Percentiles rank a stretch among this genome's conserved stretches.
Conservation (phyloP, 2,113 vertebrate species). For the Polyodon spathula region DNA sequence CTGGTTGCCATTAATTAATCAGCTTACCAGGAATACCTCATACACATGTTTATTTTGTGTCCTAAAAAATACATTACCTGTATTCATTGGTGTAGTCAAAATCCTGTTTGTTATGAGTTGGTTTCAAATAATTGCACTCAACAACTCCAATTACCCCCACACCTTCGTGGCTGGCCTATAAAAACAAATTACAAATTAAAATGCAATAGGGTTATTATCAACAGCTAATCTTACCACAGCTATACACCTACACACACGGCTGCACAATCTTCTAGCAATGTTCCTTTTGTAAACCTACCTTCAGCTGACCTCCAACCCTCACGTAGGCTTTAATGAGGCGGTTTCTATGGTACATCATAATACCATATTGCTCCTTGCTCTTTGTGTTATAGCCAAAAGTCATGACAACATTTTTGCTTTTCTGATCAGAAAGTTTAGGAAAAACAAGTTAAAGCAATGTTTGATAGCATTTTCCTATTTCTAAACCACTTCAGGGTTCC, state of each 20-base stretch:
- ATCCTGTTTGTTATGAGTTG: slow-evolving; percentile 70
- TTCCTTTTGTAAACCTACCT: slow-evolving; percentile 50
- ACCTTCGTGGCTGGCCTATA: slow-evolving; percentile 72
- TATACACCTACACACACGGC: too few relatives aligned
- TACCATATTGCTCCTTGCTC: slow-evolving; percentile 89
- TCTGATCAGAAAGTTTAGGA: slow-evolving; percentile 35
- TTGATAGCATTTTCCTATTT: too few relatives aligned
- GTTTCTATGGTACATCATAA: slow-evolving; percentile 97
- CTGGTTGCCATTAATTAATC: too few relatives aligned
- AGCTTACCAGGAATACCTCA: too few relatives aligned
- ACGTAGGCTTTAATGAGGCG: slow-evolving; percentile 92
- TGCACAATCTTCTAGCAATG: neutral
- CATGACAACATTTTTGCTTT: slow-evolving; percentile 67
- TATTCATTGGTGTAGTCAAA: slow-evolving; percentile 76
- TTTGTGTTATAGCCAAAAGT: slow-evolving; percentile 92
- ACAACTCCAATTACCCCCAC: slow-evolving; percentile 66
- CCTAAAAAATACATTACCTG: slow-evolving; percentile 36
- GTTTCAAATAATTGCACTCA: slow-evolving; percentile 71
- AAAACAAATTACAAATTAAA: slow-evolving; percentile 11
- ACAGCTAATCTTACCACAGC: too few relatives aligned
- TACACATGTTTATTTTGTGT: too few relatives aligned
- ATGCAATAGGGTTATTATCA: neutral
- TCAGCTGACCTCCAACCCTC: slow-evolving; percentile 82
- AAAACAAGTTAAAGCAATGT: neutral
- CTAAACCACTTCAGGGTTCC: too few relatives aligned